Conservation (phyloP, 2,113 vertebrate genomes). For the Dendrocopos noguchii region DNA sequence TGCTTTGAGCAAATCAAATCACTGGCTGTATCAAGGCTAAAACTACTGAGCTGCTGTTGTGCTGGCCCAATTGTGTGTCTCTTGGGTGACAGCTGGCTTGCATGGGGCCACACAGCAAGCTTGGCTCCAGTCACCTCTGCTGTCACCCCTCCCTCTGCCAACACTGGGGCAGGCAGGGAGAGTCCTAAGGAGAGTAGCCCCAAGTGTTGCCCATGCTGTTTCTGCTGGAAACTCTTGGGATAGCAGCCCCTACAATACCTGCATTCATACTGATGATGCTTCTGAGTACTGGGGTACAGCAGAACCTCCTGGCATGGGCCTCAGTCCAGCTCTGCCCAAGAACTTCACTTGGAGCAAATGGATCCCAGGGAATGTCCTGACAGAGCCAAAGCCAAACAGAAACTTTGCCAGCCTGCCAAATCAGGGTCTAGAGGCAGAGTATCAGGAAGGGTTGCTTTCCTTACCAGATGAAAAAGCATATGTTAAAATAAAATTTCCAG, state of each 20-base stretch:
- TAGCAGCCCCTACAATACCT: not conserved
- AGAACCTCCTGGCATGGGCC: fast-evolving
- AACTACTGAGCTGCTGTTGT: not conserved
- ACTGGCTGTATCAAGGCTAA: not conserved
- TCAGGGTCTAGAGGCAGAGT: not conserved
- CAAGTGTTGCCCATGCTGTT: not conserved
- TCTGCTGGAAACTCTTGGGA: not conserved
- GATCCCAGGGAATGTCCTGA: not conserved
- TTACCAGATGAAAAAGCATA: not conserved
- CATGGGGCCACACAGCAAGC: not conserved
- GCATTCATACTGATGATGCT: not conserved
- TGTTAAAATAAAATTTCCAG: not conserved
- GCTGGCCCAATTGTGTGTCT: not conserved
- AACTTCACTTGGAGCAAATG: not conserved
- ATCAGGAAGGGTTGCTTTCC: not conserved
- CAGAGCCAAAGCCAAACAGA: not conserved
- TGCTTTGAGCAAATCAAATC: not conserved
- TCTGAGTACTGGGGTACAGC: fast-evolving
- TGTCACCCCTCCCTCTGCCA: not conserved
- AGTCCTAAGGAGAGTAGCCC: not conserved
- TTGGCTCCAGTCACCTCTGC: not conserved
- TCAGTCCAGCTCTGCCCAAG: not conserved
- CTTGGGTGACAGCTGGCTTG: not conserved
- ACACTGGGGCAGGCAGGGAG: not conserved
- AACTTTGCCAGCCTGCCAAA: not conserved